These are phyloP conservation scores for Antechinus flavipes DNA, from an alignment of 2,113 vertebrate genomes.

Conservation along the genomic window DNA sequence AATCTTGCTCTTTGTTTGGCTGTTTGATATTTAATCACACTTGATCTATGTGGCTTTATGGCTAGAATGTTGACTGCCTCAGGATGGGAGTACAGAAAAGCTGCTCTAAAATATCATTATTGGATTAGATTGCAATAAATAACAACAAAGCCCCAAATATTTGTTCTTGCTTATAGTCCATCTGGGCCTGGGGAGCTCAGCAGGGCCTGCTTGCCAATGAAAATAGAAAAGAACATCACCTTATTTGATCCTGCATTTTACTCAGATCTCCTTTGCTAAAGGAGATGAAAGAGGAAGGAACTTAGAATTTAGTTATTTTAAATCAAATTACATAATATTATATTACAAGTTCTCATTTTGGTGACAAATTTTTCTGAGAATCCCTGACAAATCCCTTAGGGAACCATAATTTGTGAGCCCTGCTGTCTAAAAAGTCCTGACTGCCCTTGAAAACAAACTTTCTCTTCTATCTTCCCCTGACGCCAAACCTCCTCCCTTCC, in stretches of 20 bases:
- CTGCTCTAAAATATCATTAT: not conserved
- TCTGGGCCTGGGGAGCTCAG: not conserved
- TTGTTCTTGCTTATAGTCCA: not conserved
- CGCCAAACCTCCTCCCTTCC: not conserved
- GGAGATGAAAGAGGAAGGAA: accelerated
- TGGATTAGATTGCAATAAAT: not conserved
- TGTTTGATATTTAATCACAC: not conserved
- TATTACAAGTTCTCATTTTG: slow-evolving; percentile 39
- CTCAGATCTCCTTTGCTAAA: not conserved
- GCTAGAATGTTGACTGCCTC: not conserved
- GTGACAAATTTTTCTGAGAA: slow-evolving; percentile 67
- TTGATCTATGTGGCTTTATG: not conserved
- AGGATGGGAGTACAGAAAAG: not conserved
- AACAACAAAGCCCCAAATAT: not conserved
- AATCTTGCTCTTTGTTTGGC: not conserved
- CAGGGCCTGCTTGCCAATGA: not conserved
- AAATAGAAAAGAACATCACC: not conserved
- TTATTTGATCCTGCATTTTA: not conserved
- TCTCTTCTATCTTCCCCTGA: not conserved
- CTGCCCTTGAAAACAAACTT: slow-evolving; percentile 62
- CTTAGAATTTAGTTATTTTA: not conserved
- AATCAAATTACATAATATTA: slow-evolving; percentile 29
- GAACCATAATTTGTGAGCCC: slow-evolving; percentile 65
- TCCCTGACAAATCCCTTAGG: slow-evolving; percentile 61
- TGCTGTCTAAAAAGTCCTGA: slow-evolving; percentile 52